Evolutionary conservation across 2,113 vertebrate species (phyloP), one percentile per base, ranked within the genome.

Genomic region (Aegithalos caudatus): DNA sequence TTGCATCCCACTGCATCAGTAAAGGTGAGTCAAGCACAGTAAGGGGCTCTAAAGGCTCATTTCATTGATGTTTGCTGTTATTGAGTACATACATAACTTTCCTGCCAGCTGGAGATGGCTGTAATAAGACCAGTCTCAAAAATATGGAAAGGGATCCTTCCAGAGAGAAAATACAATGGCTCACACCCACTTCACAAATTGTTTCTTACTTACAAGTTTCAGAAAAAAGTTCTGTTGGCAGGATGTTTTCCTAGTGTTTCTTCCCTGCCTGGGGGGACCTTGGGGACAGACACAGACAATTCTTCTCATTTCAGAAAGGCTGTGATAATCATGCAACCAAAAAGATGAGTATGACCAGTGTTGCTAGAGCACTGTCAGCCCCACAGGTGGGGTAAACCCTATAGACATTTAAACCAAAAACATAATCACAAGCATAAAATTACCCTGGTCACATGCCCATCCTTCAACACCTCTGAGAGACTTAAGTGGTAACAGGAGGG

Each of bases 31-130:
- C 89, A 96, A 79, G 53, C 64, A 58, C 73, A 62, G 37, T 76
- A 62, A 93, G 81, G 58, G 67, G 67, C 89, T 88, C 93, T 71
- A 56, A 82, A 94, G 91, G 67, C 83, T 96, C 73, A 56, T 90
- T 94, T 96, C 88, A 72, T 91, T 93, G 89, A 94, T 91, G 45
- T 76, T 93, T 93, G 67, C 66, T 97, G 61, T 88, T 93, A 94
- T 53, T 91, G 84, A 86, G 86, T 62, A 88, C 47, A 87, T 90
- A 91, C 50, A 78, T 94, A 89, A 92, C 80, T 88, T 91, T 64
- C 2, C 81, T 95, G 86, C 56, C 81, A 88, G 92, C 60, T 91
- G 86, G 60, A 94, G 73, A 81, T 51, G 57, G 47, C 77, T 88
- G 72, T 86, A 92, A 95, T 92, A 89, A 91, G 94, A 81, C 64